Conservation (phyloP, 1,140 invertebrate species). For the Octopus sinensis region DNA sequence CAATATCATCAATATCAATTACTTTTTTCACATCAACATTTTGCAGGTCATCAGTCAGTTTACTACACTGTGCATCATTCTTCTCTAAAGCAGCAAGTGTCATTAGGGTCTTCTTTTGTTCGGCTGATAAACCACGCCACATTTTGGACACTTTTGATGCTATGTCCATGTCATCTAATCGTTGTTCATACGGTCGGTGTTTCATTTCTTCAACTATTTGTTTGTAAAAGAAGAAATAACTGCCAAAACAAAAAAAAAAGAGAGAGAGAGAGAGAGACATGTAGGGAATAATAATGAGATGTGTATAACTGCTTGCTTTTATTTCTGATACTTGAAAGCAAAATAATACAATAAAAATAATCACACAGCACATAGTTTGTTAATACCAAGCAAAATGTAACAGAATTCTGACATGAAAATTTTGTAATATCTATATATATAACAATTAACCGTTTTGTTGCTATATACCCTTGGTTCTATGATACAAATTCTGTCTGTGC, state of each 20-base stretch:
- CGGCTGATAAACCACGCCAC: background rate
- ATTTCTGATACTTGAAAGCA: too few relatives aligned
- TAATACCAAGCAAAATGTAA: too few relatives aligned
- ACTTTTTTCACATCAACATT: background rate
- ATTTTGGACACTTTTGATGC: background rate
- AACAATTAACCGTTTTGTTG: too few relatives aligned
- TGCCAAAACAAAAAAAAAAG: background rate
- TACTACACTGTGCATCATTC: background rate
- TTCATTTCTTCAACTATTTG: background rate
- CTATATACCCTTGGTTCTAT: too few relatives aligned
- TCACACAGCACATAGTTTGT: too few relatives aligned
- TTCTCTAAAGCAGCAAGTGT: background rate
- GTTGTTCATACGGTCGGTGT: background rate
- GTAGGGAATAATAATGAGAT: too few relatives aligned
- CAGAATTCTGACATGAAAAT: too few relatives aligned
- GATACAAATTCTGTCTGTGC: too few relatives aligned
- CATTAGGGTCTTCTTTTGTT: background rate
- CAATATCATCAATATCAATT: background rate
- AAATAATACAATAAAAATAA: too few relatives aligned
- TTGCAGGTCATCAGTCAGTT: background rate
- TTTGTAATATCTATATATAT: too few relatives aligned
- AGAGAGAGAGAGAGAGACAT: background rate
- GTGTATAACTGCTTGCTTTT: too few relatives aligned
- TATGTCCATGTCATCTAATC: background rate
- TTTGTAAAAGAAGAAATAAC: constrained; percentile 6